Evolutionary conservation across 2,888 invertebrate species (phyloP).

Genomic region (Thymelicus lineola): DNA sequence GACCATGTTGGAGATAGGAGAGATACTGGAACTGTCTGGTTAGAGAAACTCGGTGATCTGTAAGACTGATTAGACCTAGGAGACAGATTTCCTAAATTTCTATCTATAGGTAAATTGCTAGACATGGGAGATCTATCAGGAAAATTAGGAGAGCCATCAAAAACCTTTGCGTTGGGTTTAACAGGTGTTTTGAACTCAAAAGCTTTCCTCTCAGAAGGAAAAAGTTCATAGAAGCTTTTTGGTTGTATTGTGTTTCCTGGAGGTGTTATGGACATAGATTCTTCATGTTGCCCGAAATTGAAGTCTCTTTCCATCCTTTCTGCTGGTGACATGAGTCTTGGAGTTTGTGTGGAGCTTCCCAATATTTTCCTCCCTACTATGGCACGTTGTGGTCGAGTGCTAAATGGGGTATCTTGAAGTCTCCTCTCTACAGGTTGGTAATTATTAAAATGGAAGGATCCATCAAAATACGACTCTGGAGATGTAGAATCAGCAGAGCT

Average conservation of each 20-base stretch:
- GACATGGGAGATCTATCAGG: constrained; percentile 1
- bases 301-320: constrained; percentile 25
- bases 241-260: constrained; percentile 45
- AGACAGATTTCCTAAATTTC: constrained; percentile 40
- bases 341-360: constrained; percentile 43
- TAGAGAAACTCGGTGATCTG: constrained; percentile 15
- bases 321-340: background rate
- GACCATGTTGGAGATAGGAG: constrained; percentile 13
- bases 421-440: background rate
- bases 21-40: constrained; percentile 22
- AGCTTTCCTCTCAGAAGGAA: constrained; percentile 59
- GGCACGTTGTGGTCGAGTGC: constrained; percentile 53
- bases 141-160: constrained; percentile 13
- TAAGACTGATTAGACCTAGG: constrained; percentile 27
- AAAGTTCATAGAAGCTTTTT: constrained; percentile 60
- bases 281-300: constrained; percentile 41
- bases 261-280: constrained; percentile 46
- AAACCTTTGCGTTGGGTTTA: constrained; percentile 41
- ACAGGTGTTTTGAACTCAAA: constrained; percentile 54
- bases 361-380: constrained; percentile 69
- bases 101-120: constrained; percentile 34
- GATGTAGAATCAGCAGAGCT: constrained; percentile 73
- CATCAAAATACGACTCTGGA: constrained; percentile 68
- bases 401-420: constrained; percentile 10
- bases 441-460: constrained; percentile 45